Base-by-base conservation (phyloP, 2,888 invertebrate species). In the Atethmia centrago region DNA sequence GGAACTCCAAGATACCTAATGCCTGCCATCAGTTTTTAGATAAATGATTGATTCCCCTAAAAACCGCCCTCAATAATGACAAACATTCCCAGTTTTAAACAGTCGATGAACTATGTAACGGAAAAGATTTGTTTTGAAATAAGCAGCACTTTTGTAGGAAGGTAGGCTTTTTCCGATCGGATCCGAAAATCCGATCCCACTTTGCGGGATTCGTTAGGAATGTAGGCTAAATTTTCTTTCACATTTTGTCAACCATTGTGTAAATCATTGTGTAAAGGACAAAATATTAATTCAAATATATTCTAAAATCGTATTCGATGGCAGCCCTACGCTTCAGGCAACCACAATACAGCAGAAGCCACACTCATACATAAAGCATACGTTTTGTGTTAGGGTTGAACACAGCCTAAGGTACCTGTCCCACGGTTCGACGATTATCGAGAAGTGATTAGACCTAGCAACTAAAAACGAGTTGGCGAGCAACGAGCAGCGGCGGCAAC, bases 331-430 rank as follows among this genome's bases (percentile, higher is more conserved):
- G 1, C 40, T 14, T 53, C 63, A n/a, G 21, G 19, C 49, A 59
- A 45, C 28, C 28, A 28, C 58, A 56, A 25, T 25, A n/a, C 62
- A 47, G 21, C 49, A 51, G 19, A 67, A 71, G 36, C 36, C 16
- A 55, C 31, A 25, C 53, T 76, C 63, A 81, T 71, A 71, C 49
- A 81, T 81, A 68, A 81, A 68, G 25, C 47, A 76, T 55, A 70
- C 58, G 55, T 42, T 28, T 51, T 25, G 21, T 49, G 47, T 53
- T 63, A 74, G 49, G 56, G 19, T 12, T 42, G 25, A 25, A 19
- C 8, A 25, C 12, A 42, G 62, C 3, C 7, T 12, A 19, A 21
- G 21, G 45, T 45, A 45, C 2, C 21, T 14, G 14, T 28, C 21
- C 21, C 28, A 21, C 21, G 1, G 63, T 21, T 4, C 0, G 63